A percentile compares a stretch with the other conserved stretches of the same genome.
Conservation (phyloP, 2,888 invertebrate species). For the Cabera pusaria region DNA sequence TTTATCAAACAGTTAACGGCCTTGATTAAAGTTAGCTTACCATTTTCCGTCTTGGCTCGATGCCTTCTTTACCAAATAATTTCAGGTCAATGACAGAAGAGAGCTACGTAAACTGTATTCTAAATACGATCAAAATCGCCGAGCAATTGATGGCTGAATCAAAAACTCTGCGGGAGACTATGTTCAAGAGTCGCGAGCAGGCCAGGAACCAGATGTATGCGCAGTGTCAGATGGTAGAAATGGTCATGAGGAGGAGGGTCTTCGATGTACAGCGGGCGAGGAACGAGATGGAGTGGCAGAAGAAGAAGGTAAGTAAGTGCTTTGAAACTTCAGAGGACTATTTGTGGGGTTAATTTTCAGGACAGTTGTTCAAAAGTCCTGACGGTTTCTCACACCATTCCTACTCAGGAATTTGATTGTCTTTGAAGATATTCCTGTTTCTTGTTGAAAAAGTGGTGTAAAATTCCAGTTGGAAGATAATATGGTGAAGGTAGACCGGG, state of each 20-base stretch:
- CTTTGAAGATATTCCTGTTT: too few relatives aligned
- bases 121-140: conserved; percentile 89
- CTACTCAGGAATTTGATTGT: too few relatives aligned
- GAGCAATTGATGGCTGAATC: conserved; percentile 92
- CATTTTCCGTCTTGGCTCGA: too few relatives aligned
- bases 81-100: conserved; percentile 88
- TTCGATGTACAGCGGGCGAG: conserved; percentile 93
- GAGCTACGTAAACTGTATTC: conserved; percentile 91
- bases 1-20: too few relatives aligned
- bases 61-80: too few relatives aligned
- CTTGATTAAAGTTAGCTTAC: too few relatives aligned
- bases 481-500: conserved; percentile 90
- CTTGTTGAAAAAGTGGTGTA: too few relatives aligned
- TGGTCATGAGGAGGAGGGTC: conserved; percentile 91
- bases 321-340: too few relatives aligned
- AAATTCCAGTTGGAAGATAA: conserved; percentile 89
- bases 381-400: too few relatives aligned
- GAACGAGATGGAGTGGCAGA: conserved; percentile 96
- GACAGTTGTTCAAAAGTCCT: too few relatives aligned
- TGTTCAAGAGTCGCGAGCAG: conserved; percentile 90
- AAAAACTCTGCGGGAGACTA: conserved; percentile 89
- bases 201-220: conserved; percentile 91
- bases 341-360: too few relatives aligned
- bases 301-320: conserved; percentile 60
- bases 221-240: conserved; percentile 92